These are phyloP conservation scores for Lysiphlebus fabarum DNA, from an alignment of 1,140 invertebrate genomes.

Conservation along the genomic window DNA sequence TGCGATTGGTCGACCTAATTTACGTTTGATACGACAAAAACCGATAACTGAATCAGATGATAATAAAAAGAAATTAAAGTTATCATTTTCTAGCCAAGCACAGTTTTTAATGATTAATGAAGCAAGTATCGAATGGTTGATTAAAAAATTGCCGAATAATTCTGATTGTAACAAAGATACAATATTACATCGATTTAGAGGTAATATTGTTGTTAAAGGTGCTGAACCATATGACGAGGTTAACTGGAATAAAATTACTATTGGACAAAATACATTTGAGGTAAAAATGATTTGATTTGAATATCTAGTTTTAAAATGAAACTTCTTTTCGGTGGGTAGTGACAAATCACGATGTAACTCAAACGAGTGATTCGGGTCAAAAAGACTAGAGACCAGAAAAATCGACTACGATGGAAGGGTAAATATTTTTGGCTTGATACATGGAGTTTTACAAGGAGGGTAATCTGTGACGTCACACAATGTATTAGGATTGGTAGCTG, in stretches of 20 bases:
- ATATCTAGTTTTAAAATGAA: slow-evolving; percentile 3
- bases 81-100: slow-evolving; percentile 82
- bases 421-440: too few species aligned
- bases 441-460: too few species aligned
- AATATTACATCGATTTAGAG: slow-evolving; percentile 65
- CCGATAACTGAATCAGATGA: slow-evolving; percentile 34
- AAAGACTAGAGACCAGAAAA: too few species aligned
- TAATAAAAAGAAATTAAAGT: slow-evolving; percentile 40
- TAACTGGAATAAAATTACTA: slow-evolving; percentile 64
- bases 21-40: slow-evolving; percentile 68
- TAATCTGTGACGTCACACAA: too few species aligned
- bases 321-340: too few species aligned
- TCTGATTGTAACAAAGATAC: slow-evolving; percentile 56
- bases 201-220: slow-evolving; percentile 66
- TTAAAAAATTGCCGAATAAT: slow-evolving; percentile 58
- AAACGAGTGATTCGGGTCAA: slow-evolving; percentile 1
- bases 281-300: slow-evolving; percentile 46
- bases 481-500: too few species aligned
- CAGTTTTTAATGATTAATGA: slow-evolving; percentile 82
- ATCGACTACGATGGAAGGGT: background rate
- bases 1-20: slow-evolving; percentile 62
- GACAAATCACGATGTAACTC: background rate
- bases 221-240: slow-evolving; percentile 72
- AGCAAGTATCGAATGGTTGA: slow-evolving; percentile 70
- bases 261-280: slow-evolving; percentile 68